Percentiles rank a stretch among this genome's conserved stretches.
Conservation (phyloP, 1,140 invertebrate species). For the Scylla paramamosain region DNA sequence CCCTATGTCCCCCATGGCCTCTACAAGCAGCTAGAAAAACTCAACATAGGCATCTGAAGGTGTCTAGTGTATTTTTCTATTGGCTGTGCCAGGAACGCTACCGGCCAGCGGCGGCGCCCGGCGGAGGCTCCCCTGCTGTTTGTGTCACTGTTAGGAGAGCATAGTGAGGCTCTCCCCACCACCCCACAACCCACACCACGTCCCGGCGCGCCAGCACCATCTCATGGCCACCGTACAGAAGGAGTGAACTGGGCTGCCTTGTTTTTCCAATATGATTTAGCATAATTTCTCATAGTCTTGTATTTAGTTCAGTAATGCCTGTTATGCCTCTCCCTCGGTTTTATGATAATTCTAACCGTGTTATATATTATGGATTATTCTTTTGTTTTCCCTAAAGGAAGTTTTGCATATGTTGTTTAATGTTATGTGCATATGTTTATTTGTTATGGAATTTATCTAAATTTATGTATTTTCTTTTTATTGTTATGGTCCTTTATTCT, state of each 20-base stretch:
- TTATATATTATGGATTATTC: background rate
- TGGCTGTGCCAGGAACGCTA: constrained; percentile 58
- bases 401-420: background rate
- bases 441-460: background rate
- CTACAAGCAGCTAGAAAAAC: constrained; percentile 86
- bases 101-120: constrained; percentile 28
- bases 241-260: constrained; percentile 4
- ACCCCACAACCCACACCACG: background rate
- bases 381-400: background rate
- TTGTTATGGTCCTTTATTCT: background rate
- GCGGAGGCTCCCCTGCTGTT: constrained; percentile 36
- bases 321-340: background rate
- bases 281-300: background rate
- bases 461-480: background rate
- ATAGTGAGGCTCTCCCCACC: constrained; percentile 11
- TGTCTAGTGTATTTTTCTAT: constrained; percentile 61
- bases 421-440: background rate
- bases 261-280: background rate
- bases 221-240: background rate
- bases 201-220: background rate
- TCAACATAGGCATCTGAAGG: constrained; percentile 61
- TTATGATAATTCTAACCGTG: background rate
- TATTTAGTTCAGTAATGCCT: background rate
- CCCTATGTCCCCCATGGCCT: constrained; percentile 90
- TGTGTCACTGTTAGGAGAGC: constrained; percentile 44